Evolutionary conservation across 2,113 vertebrate genomes (phyloP), one percentile per base, ranked within the genome.

Genomic region (Procavia capensis): DNA sequence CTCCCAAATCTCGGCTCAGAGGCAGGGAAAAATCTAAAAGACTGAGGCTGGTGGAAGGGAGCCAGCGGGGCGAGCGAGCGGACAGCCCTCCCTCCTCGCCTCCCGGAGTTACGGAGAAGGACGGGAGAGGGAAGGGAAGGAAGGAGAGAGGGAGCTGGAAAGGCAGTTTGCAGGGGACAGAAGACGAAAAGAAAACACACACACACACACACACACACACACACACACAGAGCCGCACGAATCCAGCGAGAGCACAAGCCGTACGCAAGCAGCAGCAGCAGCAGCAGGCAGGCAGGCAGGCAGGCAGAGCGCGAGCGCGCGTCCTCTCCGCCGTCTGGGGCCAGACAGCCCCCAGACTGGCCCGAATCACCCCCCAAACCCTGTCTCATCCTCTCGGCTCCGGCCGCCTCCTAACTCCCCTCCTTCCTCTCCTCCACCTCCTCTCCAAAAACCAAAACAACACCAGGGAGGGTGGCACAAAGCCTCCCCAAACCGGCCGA

Each of bases 401-500:
- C 95, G 84, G 96, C 96, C 95, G 95, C 86, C 96, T 96, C 96
- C 72, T 90, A 86, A 86, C 5, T 92, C 94, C 91, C 96, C 95
- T 92, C 92, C 95, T 91, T 91, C 91, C 83, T 96, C 74, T 94
- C 97, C 90, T 95, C 96, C 96, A 93, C 93, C 94, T 94, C 96
- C 85, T 95, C 45, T 84, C 41, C 92, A 84, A 96, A 97, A 94
- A 96, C 95, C 96, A 97, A 97, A 98, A 97, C 97, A 97, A 97
- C 96, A 94, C 84, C 29, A 88, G 97, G 96, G 96, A 97, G 93
- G 96, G 92, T 66, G 94, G 96, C 93, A 70, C n/a, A 95, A 94
- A 89, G 95, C 96, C 96, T 97, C 95, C 82, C 95, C 94, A 94
- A 96, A 92, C 95, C 94, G 91, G 96, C 97, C 96, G 96, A 95